Base-by-base conservation (phyloP, 2,888 invertebrate genomes). In the Agrotis ipsilon region DNA sequence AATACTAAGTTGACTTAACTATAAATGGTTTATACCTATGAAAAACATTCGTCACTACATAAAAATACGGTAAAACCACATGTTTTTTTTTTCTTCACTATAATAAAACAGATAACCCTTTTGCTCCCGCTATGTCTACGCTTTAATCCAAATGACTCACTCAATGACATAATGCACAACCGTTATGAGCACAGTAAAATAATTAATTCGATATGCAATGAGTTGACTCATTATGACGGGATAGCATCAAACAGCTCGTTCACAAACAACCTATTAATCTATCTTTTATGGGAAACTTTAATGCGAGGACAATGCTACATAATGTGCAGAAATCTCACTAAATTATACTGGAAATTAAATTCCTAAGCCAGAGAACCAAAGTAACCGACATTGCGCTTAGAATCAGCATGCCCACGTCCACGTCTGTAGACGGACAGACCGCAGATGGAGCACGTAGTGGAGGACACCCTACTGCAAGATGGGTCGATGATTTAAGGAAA, bases 121-220 rank as follows among this genome's bases (percentile, higher is more conserved):
- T 14, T 49, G 27, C 51, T 65, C 57, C 43, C 55, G 43, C 9
- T 72, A 43, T 72, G 78, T 68, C 72, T 60, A 51, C 19, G 54
- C 58, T 43, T 48, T 51, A 55, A 58, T 54, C 49, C 16, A 1
- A 24, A 59, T 84, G 80, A 82, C 51, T 84, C 82, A 84, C 18
- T 43, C 27, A 62, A 68, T 76, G 82, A 79, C 84, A 83, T 84
- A 84, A 81, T 60, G 46, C 51, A 63, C 39, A 49, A 58, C 72
- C 43, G 67, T 67, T 70, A 68, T 55, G 52, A 82, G 58, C 19
- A 69, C 58, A 65, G 69, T 68, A 39, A 59, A 68, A 81, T 82
- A 54, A 75, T 75, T 70, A 68, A 79, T 76, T 68, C 24, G 61
- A 70, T 67, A 75, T 73, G 67, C 78, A 82, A 68, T 71, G 62